Conservation (phyloP, 2,113 vertebrate genomes). For the Eonycteris spelaea region DNA sequence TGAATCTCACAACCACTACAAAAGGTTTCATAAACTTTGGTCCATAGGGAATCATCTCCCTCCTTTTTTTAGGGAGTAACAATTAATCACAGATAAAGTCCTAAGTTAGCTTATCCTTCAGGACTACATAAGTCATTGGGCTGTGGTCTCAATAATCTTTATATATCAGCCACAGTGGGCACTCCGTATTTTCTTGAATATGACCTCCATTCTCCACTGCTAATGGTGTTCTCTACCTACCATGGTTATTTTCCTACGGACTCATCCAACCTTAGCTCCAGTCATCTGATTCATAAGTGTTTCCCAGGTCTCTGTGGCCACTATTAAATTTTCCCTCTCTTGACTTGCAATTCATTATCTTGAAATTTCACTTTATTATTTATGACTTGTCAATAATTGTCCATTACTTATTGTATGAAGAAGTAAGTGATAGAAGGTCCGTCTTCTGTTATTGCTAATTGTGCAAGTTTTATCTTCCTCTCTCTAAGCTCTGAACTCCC, state of each 20-base stretch:
- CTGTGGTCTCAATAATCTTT: not conserved
- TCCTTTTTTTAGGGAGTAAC: not conserved
- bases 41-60: not conserved
- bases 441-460: not conserved
- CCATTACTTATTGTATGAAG: not conserved
- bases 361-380: not conserved
- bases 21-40: not conserved
- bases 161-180: not conserved
- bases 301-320: not conserved
- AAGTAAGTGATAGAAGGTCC: not conserved
- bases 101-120: not conserved
- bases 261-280: not conserved
- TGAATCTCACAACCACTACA: not conserved
- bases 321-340: not conserved
- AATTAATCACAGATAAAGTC: not conserved
- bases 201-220: not conserved
- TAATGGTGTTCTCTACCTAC: fast-evolving
- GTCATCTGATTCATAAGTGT: not conserved
- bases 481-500: not conserved
- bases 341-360: not conserved
- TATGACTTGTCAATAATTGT: not conserved
- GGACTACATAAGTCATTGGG: not conserved
- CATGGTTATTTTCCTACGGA: not conserved
- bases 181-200: not conserved
- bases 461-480: not conserved